phyloP scores from a whole-genome alignment of 1,140 invertebrate genomes.

The Drosophila lacertosa region DNA sequence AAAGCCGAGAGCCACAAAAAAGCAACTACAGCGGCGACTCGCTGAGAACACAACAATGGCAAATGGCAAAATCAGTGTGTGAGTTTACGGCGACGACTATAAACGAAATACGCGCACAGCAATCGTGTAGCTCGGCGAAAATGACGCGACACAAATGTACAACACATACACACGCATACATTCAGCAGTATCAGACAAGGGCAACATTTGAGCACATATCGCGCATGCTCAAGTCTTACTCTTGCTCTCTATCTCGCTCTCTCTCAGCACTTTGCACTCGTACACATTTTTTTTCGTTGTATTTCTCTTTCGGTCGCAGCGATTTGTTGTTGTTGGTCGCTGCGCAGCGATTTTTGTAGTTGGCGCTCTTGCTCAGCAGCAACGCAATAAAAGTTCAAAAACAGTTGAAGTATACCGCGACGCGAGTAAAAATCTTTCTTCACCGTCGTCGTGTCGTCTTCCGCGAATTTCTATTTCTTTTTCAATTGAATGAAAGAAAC shows the following conservation, averaged over 20 bases:
- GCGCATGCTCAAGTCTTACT: conserved; percentile 22
- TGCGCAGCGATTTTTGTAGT: conserved; percentile 61
- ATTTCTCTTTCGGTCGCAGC: conserved; percentile 29
- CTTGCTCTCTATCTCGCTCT: conserved; percentile 29
- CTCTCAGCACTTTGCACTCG: conserved; percentile 47
- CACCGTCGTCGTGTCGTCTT: conserved; percentile 71
- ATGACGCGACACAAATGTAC: conserved; percentile 40
- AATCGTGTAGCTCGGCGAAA: conserved; percentile 39
- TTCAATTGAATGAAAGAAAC: conserved; percentile 53
- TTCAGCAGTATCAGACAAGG: conserved; percentile 20
- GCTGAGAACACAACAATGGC: conserved; percentile 50
- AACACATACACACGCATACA: conserved; percentile 17
- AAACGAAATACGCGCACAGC: conserved; percentile 44
- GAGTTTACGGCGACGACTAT: conserved; percentile 51
- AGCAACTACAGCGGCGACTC: conserved; percentile 24
- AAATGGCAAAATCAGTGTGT: conserved; percentile 54
- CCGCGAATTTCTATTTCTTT: conserved; percentile 71
- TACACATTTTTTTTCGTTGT: conserved; percentile 48
- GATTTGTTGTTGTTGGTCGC: conserved; percentile 48
- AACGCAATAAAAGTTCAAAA: conserved; percentile 82
- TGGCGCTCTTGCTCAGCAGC: conserved; percentile 69
- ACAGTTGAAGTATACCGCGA: conserved; percentile 81
- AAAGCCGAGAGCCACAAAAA: conserved; percentile 10
- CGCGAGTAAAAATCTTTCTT: conserved; percentile 82
- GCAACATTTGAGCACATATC: conserved; percentile 34